Evolutionary conservation across 2,113 vertebrate species (phyloP).

Genomic region (Hippocampus zosterae): DNA sequence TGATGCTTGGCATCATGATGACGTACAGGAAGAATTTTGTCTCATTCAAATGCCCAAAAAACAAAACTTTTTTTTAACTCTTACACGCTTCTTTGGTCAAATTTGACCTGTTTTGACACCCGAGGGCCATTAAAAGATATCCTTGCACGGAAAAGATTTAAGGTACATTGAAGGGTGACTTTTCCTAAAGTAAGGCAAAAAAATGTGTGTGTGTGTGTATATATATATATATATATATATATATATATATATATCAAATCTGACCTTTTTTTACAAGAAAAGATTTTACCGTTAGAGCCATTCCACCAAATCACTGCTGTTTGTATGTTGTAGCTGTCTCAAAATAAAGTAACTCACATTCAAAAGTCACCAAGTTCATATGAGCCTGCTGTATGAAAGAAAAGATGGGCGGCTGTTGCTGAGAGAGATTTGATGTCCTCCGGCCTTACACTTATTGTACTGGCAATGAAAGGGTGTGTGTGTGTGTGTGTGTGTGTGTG

Average conservation of each 20-base stretch:
- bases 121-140: not conserved
- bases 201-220: too few species aligned
- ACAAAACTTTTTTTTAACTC: not conserved
- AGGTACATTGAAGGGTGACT: too few species aligned
- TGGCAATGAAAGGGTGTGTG: slow-evolving; percentile 11
- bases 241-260: too few species aligned
- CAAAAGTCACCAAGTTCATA: not conserved
- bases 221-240: too few species aligned
- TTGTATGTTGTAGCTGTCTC: too few species aligned
- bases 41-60: slow-evolving; percentile 13
- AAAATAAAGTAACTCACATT: not conserved
- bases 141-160: too few species aligned
- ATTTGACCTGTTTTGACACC: slow-evolving; percentile 27
- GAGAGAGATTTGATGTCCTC: slow-evolving; percentile 3
- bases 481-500: not conserved
- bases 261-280: too few species aligned
- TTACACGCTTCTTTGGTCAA: slow-evolving; percentile 17
- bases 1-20: slow-evolving; percentile 6
- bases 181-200: not conserved
- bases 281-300: too few species aligned
- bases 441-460: slow-evolving; percentile 5
- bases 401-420: not conserved
- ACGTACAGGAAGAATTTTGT: slow-evolving; percentile 27
- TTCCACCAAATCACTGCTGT: too few species aligned
- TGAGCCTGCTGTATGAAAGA: not conserved